Conservation (phyloP, 2,888 invertebrate species). For the Heliconius sara region DNA sequence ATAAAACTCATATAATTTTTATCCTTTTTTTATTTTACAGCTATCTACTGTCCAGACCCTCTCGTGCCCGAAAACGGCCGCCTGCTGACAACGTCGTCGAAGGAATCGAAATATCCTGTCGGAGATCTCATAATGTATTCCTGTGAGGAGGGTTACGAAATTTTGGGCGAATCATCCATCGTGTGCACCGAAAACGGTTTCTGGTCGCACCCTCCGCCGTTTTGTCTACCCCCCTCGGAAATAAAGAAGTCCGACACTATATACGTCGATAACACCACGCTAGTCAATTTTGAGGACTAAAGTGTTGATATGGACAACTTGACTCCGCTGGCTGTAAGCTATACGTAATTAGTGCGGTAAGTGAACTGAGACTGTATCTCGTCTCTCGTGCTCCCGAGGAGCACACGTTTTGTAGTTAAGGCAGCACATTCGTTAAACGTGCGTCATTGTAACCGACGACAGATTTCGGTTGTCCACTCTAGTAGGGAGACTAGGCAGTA, state of each 20-base stretch:
- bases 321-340: not conserved
- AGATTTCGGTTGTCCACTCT: not conserved
- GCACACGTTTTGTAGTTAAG: not conserved
- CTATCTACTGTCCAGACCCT: constrained; percentile 92
- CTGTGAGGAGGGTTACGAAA: constrained; percentile 63
- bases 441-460: not conserved
- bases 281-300: constrained; percentile 66
- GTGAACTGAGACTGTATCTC: not conserved
- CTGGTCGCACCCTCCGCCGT: constrained; percentile 94
- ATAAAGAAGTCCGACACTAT: constrained; percentile 70
- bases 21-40: constrained; percentile 69
- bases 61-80: constrained; percentile 88
- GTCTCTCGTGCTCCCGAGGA: constrained; percentile 1
- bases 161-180: constrained; percentile 90
- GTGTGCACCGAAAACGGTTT: constrained; percentile 94
- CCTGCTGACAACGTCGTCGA: constrained; percentile 64
- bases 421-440: too few species aligned
- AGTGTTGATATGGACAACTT: not conserved
- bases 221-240: constrained; percentile 84
- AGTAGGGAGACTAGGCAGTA: too few species aligned
- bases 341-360: constrained; percentile 5
- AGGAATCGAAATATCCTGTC: constrained; percentile 87
- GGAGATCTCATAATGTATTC: constrained; percentile 92
- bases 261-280: constrained; percentile 71
- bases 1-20: too few species aligned